Evolutionary conservation across 1,140 invertebrate genomes (phyloP).

Genomic region (Hyposmocoma kahamanoa): DNA sequence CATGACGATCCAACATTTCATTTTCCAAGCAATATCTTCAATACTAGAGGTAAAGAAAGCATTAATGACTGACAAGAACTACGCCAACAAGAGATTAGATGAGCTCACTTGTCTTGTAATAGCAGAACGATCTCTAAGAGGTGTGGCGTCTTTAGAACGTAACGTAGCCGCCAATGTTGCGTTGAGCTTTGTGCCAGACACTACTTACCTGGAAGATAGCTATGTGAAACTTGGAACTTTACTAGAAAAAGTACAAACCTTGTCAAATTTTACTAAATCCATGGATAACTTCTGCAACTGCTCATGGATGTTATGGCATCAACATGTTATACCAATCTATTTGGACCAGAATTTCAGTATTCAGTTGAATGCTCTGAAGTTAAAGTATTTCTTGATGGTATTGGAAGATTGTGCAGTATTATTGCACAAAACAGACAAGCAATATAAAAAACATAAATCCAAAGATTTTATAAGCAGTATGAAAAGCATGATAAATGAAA

Average conservation of each 20-base stretch:
- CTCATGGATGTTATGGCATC: slow-evolving; percentile 89
- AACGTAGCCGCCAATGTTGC: slow-evolving; percentile 80
- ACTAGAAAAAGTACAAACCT: slow-evolving; percentile 77
- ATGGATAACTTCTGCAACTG: slow-evolving; percentile 80
- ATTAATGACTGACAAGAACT: slow-evolving; percentile 66
- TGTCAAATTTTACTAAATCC: slow-evolving; percentile 76
- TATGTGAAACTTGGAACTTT: slow-evolving; percentile 71
- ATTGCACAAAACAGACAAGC: slow-evolving; percentile 46
- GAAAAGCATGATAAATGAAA: slow-evolving; percentile 51
- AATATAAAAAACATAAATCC: slow-evolving; percentile 32
- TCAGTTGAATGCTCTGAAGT: slow-evolving; percentile 76
- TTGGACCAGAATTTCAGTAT: slow-evolving; percentile 80
- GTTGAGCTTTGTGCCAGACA: slow-evolving; percentile 78
- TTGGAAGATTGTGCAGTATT: slow-evolving; percentile 75
- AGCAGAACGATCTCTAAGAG: slow-evolving; percentile 82
- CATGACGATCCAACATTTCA: slow-evolving; percentile 81
- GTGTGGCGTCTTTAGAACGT: slow-evolving; percentile 79
- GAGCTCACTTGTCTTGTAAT: slow-evolving; percentile 82
- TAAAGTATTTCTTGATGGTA: slow-evolving; percentile 80
- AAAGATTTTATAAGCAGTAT: slow-evolving; percentile 46
- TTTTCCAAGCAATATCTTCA: slow-evolving; percentile 76
- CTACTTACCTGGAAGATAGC: slow-evolving; percentile 72
- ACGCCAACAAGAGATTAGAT: slow-evolving; percentile 63
- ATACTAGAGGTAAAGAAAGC: slow-evolving; percentile 73
- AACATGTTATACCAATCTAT: slow-evolving; percentile 84